phyloP scores from a whole-genome alignment of 1,140 invertebrate genomes.

The Bemisia tabaci region DNA sequence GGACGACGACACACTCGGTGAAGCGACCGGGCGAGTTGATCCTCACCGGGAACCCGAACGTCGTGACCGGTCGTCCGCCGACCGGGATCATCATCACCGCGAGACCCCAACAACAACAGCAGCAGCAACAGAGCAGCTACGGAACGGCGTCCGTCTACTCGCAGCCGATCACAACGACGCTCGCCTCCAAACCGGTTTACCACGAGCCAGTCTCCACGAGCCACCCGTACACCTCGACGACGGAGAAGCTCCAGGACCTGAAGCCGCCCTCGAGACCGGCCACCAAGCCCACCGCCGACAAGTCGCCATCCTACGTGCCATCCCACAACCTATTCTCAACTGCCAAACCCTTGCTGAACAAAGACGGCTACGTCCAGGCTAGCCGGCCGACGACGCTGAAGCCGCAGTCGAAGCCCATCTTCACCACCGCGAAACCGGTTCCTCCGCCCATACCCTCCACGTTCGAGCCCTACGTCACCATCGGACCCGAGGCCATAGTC shows the following conservation, averaged over 20 bases:
- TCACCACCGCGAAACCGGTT: slow-evolving; percentile 1
- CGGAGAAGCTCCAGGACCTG: background rate
- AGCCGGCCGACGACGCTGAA: background rate
- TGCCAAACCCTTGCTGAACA: slow-evolving; percentile 12
- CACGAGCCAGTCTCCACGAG: background rate
- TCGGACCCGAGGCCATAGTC: slow-evolving; percentile 3
- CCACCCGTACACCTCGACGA: background rate
- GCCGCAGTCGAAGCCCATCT: slow-evolving; percentile 1
- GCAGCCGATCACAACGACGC: background rate
- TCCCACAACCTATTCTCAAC: background rate
- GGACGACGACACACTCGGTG: background rate
- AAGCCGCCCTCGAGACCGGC: background rate
- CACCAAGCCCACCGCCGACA: background rate
- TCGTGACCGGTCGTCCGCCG: slow-evolving; percentile 12
- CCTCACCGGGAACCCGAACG: slow-evolving; percentile 10
- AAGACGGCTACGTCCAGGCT: background rate
- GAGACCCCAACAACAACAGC: slow-evolving; percentile 2
- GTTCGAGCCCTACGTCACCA: background rate
- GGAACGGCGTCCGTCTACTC: slow-evolving; percentile 6
- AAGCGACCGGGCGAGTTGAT: slow-evolving; percentile 9
- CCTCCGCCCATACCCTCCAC: background rate
- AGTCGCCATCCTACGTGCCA: slow-evolving; percentile 5
- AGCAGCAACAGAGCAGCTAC: background rate
- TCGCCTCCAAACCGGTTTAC: background rate
- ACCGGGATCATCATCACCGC: slow-evolving; percentile 15